A percentile compares a stretch with the other conserved stretches of the same genome.
These are phyloP conservation scores for Pomatorhinus ruficollis DNA, from an alignment of 2,113 vertebrate genomes.

Conservation along the genomic window DNA sequence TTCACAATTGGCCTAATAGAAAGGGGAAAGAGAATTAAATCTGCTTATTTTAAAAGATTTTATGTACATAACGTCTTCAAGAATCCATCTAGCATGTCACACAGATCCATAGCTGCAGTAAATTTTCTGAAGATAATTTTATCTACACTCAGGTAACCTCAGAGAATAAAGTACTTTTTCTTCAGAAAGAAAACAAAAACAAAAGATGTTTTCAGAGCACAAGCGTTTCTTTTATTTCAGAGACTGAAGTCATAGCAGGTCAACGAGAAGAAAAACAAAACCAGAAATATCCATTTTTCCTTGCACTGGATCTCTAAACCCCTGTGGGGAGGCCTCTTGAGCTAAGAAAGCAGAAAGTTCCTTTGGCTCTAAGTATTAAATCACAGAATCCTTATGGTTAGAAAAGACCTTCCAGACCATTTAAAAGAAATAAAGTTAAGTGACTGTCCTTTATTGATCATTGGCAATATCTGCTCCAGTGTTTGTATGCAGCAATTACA, in stretches of 20 bases:
- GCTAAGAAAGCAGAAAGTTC: not conserved
- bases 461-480: not conserved
- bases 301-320: not conserved
- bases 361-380: not conserved
- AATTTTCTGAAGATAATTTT: not conserved
- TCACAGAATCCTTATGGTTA: not conserved
- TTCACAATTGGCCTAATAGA: not conserved
- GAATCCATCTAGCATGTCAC: not conserved
- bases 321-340: not conserved
- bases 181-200: not conserved
- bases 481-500: rapidly evolving
- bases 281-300: not conserved
- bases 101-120: not conserved
- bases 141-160: not conserved
- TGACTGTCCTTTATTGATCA: not conserved
- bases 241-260: not conserved
- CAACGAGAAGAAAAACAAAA: not conserved
- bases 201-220: not conserved
- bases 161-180: not conserved
- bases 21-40: not conserved
- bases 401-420: not conserved
- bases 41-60: not conserved
- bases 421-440: not conserved
- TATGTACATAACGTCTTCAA: not conserved
- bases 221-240: not conserved